Evolutionary conservation across 2,797 vertebrate genomes (phyloP).

Genomic region (Mallotus villosus): DNA sequence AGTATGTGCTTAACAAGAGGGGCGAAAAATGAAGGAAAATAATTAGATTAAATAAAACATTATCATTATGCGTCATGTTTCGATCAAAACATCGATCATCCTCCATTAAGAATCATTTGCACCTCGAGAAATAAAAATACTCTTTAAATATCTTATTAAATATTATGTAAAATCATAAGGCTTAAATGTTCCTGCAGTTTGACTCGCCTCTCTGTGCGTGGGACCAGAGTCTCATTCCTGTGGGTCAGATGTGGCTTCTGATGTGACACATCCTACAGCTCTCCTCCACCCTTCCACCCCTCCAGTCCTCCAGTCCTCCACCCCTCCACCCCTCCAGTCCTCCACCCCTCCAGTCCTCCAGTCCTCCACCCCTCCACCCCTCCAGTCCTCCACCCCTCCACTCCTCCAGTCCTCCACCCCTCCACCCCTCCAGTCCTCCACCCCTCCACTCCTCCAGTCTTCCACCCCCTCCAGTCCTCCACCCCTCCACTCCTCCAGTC

Average conservation of each 20-base stretch:
- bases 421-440: too few species aligned
- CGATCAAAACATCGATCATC: constrained; percentile 55
- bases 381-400: too few species aligned
- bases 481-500: not conserved
- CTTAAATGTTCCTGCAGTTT: constrained; percentile 60
- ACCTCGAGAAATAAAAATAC: constrained; percentile 52
- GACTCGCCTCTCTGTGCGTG: constrained; percentile 38
- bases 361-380: too few species aligned
- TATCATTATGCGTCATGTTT: constrained; percentile 39
- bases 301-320: constrained; percentile 24
- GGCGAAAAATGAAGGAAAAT: constrained; percentile 49
- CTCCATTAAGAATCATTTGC: constrained; percentile 63
- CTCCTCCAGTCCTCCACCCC: too few species aligned
- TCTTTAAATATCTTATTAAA: constrained; percentile 71
- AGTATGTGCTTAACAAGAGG: constrained; percentile 39
- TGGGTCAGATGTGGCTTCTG: not conserved
- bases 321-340: not conserved
- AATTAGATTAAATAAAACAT: constrained; percentile 34
- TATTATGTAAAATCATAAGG: constrained; percentile 69
- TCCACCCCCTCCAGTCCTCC: too few species aligned
- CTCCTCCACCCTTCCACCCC: not conserved
- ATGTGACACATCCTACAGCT: not conserved
- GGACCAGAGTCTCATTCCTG: constrained; percentile 18
- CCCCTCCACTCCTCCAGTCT: too few species aligned
- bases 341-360: too few species aligned